phyloP scores from a whole-genome alignment of 1,140 invertebrate species.

The Leguminivora glycinivorella region DNA sequence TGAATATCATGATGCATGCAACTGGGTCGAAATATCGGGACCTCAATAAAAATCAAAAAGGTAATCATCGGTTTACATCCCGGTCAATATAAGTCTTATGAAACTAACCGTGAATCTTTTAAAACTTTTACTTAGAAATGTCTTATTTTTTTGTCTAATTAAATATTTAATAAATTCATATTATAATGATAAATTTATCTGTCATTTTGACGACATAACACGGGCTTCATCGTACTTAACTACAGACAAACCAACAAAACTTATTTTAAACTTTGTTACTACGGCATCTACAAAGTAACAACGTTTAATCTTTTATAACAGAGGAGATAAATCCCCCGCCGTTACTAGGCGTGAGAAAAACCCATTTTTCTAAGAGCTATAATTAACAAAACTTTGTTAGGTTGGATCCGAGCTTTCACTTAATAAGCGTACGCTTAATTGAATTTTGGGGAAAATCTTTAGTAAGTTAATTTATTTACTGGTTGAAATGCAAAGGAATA shows the following conservation, averaged over 20 bases:
- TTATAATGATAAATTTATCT: no score
- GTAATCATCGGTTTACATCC: no score
- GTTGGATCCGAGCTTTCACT: neutral
- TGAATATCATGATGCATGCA: no score
- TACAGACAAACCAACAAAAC: neutral
- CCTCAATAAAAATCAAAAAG: no score
- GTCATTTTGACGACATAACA: neutral
- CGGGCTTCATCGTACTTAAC: neutral
- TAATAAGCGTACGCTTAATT: conserved; percentile 1
- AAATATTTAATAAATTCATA: no score
- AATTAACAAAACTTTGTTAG: conserved; percentile 2
- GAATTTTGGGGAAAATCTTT: neutral
- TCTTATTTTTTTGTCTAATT: no score
- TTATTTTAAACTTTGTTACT: conserved; percentile 8
- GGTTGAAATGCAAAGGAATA: neutral
- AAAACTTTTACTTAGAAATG: no score
- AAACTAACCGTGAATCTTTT: no score
- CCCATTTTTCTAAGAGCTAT: conserved; percentile 1
- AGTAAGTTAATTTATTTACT: neutral
- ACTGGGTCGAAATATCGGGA: no score
- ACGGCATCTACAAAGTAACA: neutral
- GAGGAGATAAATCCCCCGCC: neutral
- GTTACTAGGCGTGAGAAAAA: conserved; percentile 3
- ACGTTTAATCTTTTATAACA: neutral
- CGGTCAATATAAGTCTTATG: no score